Evolutionary conservation across 1,140 invertebrate genomes (phyloP), one percentile per base, ranked within the genome.

Genomic region (Apis laboriosa): DNA sequence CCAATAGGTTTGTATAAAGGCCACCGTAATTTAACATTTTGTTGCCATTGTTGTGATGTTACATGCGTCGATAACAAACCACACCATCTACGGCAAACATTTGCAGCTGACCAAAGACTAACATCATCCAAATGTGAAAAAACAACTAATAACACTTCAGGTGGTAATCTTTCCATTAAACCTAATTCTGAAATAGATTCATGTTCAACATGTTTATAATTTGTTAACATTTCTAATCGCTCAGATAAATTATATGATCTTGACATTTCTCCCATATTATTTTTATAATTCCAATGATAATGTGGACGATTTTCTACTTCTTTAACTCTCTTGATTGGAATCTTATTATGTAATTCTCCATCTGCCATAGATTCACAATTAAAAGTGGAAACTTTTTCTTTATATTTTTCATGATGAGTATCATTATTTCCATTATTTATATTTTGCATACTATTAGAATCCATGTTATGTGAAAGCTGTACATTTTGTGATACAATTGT

Each of bases 81-180:
- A 68, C 96, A 95, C 98, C 98, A 99, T 86, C 97, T 96, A 86
- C 96, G 94, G 92, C 98, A 98, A 28, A 98, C 98, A 94, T 97
- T 96, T 84, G 97, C 96, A 85, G 97, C 96, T 92, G 97, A 96
- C 97, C 97, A 98, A 83, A 99, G 94, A 9, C 98, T 98, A 84
- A 99, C 96, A 92, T 99, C 98, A 91, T 99, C 98, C 87, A 99
- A 94, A 92, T 98, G 97, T 43, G 96, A 97, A 93, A 99, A 98
- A 80, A 99, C 97, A 67, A 96, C 96, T 17, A 98, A 94, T 87
- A 98, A 95, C 77, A 99, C 98, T 96, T 97, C 96, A 51, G 96
- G 95, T 55, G 96, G 96, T 73, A 97, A 92, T 80, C 94, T 93
- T 79, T 96, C 95, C 67, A 96, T 95, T 28, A 95, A 80, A 17